Evolutionary conservation across 1,140 invertebrate species (phyloP), one percentile per base, ranked within the genome.

Genomic region (Danaus plexippus): DNA sequence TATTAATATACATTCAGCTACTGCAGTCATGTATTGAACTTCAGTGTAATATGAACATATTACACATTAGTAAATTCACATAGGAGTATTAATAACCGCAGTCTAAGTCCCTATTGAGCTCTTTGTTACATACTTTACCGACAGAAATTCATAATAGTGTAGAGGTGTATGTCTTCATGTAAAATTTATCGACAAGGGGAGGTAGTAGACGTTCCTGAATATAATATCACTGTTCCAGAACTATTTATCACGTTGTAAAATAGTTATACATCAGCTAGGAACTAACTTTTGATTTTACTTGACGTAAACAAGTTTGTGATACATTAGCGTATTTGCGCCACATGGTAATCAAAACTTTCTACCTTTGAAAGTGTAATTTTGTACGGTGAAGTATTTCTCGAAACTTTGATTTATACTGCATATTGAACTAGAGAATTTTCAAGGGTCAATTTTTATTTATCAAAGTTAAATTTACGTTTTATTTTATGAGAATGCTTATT

Each of bases 201-300:
- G 32, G 47, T 50, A 12, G 45, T 49, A 57, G 56, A 57, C 56
- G 48, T 46, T 47, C 56, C 49, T 57, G 56, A 57, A 57, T 57
- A 57, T 57, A 52, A 57, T 57, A 57, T 57, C 49, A 57, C 50
- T 57, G 48, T 52, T 57, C 45, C 15, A 43, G 13, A 57, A 52
- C 50, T 57, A 57, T 57, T 52, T 50, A 57, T 52, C 50, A 57
- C 50, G 10, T 47, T 43, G 43, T 42, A 52, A 50, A 57, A 57
- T 57, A 57, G 48, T 47, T 52, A 52, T 43, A 43, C 50, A 55
- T 48, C 54, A 55, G 54, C 47, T 57, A 48, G 42, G 42, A 57
- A 48, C 43, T 57, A 57, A 57, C 47, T 57, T 57, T 43, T 42
- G 48, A 48, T 50, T 57, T 57, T 51, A 57, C 47, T 42, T 11